These are phyloP conservation scores for Graptemys geographica DNA, from an alignment of 2,797 vertebrate species.

Conservation along the genomic window DNA sequence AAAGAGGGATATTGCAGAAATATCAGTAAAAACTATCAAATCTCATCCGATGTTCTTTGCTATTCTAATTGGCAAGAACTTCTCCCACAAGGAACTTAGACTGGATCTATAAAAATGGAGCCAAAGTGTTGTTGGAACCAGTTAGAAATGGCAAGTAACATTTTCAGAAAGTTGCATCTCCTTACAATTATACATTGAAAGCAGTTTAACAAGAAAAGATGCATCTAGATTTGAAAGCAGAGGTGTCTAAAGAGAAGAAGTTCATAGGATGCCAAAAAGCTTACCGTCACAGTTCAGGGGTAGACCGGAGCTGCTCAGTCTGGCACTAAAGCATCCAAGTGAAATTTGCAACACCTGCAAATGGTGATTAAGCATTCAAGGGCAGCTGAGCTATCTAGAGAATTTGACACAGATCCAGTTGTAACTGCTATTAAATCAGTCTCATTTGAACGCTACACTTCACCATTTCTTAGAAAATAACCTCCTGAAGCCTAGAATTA, in stretches of 20 bases:
- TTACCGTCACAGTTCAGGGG: background rate
- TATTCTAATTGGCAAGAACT: background rate
- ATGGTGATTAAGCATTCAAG: background rate
- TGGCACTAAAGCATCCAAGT: background rate
- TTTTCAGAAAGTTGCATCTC: background rate
- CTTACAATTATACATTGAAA: background rate
- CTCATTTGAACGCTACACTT: background rate
- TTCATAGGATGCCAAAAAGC: background rate
- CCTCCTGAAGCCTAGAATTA: background rate
- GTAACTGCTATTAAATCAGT: background rate
- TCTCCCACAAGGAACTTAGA: fast-evolving
- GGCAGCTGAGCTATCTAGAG: background rate
- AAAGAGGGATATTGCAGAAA: slow-evolving; percentile 4
- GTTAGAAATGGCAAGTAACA: background rate
- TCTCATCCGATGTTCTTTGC: background rate
- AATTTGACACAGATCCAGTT: background rate
- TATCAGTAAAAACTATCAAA: background rate
- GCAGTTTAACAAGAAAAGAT: background rate
- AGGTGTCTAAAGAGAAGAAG: background rate
- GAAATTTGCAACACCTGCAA: background rate
- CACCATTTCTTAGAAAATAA: background rate
- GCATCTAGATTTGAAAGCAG: background rate
- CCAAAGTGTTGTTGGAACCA: background rate
- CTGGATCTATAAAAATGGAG: fast-evolving
- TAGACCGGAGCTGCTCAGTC: background rate